Percentiles rank a stretch among this genome's conserved stretches.
phyloP scores from a whole-genome alignment of 2,888 invertebrate genomes.

The Desoria tigrina region DNA sequence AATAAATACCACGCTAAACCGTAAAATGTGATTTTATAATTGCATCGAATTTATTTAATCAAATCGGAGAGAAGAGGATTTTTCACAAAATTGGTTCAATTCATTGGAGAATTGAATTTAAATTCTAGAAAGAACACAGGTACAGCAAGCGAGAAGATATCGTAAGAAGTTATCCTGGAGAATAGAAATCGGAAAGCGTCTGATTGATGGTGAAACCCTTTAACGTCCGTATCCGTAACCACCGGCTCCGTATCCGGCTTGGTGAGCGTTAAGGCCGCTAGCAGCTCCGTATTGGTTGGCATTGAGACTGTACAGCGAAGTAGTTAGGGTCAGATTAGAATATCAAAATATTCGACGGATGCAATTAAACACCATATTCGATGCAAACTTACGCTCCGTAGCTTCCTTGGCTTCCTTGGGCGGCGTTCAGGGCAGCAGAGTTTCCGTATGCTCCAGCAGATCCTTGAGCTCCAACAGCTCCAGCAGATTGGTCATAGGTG shows the following conservation, averaged over 20 bases:
- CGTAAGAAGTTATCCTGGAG: not conserved
- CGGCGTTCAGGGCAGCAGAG: slow-evolving; percentile 27
- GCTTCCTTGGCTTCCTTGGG: slow-evolving; percentile 38
- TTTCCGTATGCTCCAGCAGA: slow-evolving; percentile 20
- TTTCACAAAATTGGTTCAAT: not conserved
- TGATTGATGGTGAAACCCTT: not conserved
- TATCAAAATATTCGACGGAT: not conserved
- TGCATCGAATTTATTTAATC: not conserved
- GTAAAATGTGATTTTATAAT: not conserved
- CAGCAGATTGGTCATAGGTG: slow-evolving; percentile 31
- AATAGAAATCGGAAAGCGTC: not conserved
- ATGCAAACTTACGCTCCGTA: slow-evolving; percentile 13
- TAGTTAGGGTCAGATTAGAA: not conserved
- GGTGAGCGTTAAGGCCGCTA: not conserved
- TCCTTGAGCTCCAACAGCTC: slow-evolving; percentile 30
- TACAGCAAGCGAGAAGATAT: no score
- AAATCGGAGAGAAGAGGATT: not conserved
- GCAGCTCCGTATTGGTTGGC: slow-evolving; percentile 22
- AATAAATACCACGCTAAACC: not conserved
- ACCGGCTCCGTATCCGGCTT: slow-evolving; percentile 6
- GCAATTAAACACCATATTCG: no score
- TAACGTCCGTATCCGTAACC: not conserved
- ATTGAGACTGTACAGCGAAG: slow-evolving; percentile 11
- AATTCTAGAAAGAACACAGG: not conserved
- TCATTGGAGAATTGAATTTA: not conserved